Evolutionary conservation across 2,888 invertebrate genomes (phyloP).

Genomic region (Dinocampus coccinellae): DNA sequence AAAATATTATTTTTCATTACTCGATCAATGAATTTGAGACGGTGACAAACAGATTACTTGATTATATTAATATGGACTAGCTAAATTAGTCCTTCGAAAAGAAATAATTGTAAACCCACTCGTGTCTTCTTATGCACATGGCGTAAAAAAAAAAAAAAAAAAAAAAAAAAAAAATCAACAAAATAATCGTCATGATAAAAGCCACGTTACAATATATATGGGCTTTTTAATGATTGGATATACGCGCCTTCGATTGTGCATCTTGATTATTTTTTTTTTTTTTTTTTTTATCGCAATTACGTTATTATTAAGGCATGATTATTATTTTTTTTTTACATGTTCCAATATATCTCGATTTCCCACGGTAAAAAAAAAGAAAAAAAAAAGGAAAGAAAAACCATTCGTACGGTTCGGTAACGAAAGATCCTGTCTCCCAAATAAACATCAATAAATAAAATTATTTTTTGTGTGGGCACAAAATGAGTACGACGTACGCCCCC

Average conservation of each 20-base stretch:
- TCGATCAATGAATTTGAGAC: not conserved
- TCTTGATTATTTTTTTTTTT: not conserved
- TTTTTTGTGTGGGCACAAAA: slow-evolving; percentile 46
- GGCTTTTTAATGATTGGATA: not conserved
- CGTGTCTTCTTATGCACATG: not conserved
- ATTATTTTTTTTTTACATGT: not conserved
- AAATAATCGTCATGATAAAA: not conserved
- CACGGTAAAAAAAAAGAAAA: slow-evolving; percentile 31
- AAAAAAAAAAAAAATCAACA: not conserved
- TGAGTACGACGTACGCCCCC: slow-evolving; percentile 38
- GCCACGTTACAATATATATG: not conserved
- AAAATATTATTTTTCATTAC: not conserved
- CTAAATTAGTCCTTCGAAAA: not conserved
- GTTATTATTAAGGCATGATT: not conserved
- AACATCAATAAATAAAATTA: slow-evolving; percentile 60
- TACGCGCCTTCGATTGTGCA: not conserved
- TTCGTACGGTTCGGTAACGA: slow-evolving; percentile 37
- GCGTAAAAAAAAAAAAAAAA: not conserved
- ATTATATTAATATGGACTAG: not conserved
- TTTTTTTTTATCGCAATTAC: not conserved
- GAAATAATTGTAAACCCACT: not conserved
- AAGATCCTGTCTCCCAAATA: slow-evolving; percentile 57
- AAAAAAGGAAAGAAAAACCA: slow-evolving; percentile 37
- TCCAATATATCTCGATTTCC: slow-evolving; percentile 4
- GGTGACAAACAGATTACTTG: not conserved